A percentile compares a stretch with the other conserved stretches of the same genome.
phyloP scores from a whole-genome alignment of 2,113 vertebrate species.

The Megalops atlanticus region DNA sequence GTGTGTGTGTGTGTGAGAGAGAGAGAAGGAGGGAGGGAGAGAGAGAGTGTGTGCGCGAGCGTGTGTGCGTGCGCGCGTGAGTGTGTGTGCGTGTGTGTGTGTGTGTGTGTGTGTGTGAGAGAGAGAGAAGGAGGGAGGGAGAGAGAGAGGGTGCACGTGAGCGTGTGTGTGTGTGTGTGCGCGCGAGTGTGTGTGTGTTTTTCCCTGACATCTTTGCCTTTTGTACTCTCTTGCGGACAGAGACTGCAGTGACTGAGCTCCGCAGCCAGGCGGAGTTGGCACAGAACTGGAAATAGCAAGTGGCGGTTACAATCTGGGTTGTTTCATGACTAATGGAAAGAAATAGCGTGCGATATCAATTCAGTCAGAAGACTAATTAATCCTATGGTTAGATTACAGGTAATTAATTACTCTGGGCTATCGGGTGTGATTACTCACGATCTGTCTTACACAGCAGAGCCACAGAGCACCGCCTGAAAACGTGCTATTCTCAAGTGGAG shows the following conservation, averaged over 20 bases:
- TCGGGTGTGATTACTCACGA: slow-evolving; percentile 56
- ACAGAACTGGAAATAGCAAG: slow-evolving; percentile 3
- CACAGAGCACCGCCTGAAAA: not conserved
- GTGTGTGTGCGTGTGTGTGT: not conserved
- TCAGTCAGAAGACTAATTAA: slow-evolving; percentile 54
- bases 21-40: no score
- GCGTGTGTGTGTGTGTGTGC: no score
- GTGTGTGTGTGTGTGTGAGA: not conserved
- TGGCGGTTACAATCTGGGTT: slow-evolving; percentile 26
- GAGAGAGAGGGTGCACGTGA: no score
- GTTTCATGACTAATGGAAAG: slow-evolving; percentile 48
- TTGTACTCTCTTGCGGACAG: not conserved
- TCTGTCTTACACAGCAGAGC: slow-evolving; percentile 16
- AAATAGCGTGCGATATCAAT: slow-evolving; percentile 55
- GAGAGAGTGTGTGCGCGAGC: no score
- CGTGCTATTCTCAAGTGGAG: not conserved
- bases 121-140: not conserved
- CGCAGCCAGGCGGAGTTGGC: not conserved
- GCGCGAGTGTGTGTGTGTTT: not conserved
- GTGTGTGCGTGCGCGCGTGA: not conserved
- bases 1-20: no score
- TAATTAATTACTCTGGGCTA: slow-evolving; percentile 65
- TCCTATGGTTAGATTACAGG: slow-evolving; percentile 57
- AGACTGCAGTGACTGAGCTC: not conserved
- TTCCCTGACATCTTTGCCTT: not conserved